Evolutionary conservation across 2,113 vertebrate species (phyloP).

Genomic region (Picathartes gymnocephalus): DNA sequence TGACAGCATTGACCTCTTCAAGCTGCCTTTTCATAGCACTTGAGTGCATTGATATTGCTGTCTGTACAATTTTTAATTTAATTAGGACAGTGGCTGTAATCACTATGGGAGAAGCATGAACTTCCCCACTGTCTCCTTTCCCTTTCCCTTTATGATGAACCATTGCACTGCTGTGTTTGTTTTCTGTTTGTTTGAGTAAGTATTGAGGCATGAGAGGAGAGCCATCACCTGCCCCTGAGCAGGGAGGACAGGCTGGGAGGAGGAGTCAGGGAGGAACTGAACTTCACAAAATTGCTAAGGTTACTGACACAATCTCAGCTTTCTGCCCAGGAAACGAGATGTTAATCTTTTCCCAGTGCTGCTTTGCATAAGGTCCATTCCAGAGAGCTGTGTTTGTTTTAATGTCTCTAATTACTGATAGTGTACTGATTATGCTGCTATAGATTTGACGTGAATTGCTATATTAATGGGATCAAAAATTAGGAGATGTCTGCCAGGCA

Average conservation of each 20-base stretch:
- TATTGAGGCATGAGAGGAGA: background rate
- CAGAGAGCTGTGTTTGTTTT: constrained; percentile 52
- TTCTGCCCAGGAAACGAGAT: constrained; percentile 49
- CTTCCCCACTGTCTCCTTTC: background rate
- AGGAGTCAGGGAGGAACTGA: constrained; percentile 6
- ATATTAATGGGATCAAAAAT: constrained; percentile 51
- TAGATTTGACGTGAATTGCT: constrained; percentile 50
- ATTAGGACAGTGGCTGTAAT: constrained; percentile 34
- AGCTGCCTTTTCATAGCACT: background rate
- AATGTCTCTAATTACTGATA: constrained; percentile 57
- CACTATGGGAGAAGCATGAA: background rate
- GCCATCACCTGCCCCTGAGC: background rate
- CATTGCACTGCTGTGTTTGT: background rate
- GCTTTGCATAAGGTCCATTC: constrained; percentile 62
- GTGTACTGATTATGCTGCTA: constrained; percentile 50
- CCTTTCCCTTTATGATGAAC: background rate
- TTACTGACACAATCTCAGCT: constrained; percentile 35
- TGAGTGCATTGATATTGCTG: background rate
- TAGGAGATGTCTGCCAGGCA: constrained; percentile 37
- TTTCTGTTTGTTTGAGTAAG: background rate
- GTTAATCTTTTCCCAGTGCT: constrained; percentile 47
- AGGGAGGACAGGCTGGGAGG: background rate
- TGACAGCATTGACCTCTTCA: background rate
- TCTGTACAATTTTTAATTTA: constrained; percentile 47
- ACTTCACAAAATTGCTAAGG: constrained; percentile 31